Base-by-base conservation (phyloP, 2,797 vertebrate genomes). In the Coranthus polyacanthus region DNA sequence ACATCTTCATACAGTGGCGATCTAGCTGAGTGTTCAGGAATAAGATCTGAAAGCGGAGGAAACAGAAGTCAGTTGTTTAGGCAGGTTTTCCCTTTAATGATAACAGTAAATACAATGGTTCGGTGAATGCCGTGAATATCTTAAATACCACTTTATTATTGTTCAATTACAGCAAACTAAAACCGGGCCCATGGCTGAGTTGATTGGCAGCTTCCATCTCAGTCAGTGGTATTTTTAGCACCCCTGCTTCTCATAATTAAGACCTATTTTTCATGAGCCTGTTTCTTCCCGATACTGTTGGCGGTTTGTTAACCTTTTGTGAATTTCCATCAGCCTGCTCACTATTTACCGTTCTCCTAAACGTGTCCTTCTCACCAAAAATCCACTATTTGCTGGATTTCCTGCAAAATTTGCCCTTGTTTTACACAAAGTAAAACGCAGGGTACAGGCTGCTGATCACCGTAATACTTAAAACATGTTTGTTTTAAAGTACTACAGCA, bases 1-100 rank as follows among this genome's bases (percentile, higher is more conserved):
- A 99, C 97, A 99, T 98, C 93, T 99, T 99, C 95, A 99, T 94
- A 91, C 98, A 95, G 90, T 99, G 98, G 59, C 98, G 95, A 86
- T 99, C 98, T 46, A 99, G 93, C 91, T 99, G 98, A 41, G 92
- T 77, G 67, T 96, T 97, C 90, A 99, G 94, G 92, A 99, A 99
- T 45, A 91, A 65, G 88, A 99, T 99, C 98, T 99, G 92, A 61
- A 83, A 79, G 78, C 80, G 85, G 32, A 59, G 16, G 62, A 1
- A 17, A 45, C 12, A 66, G 5, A 2, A 29, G 26, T 37, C 8
- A 29, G n/a, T n/a, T n/a, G n/a, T n/a, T n/a, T n/a, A n/a, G n/a
- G n/a, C n/a, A n/a, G n/a, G n/a, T 29, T 29, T 26, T 29, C 8
- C 26, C 8, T 7, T 29, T 29, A 4, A 50, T 7, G 34, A 29